A percentile compares a stretch with the other conserved stretches of the same genome.
Evolutionary conservation across 2,797 vertebrate genomes (phyloP).

Genomic region (Poecilia gillii): DNA sequence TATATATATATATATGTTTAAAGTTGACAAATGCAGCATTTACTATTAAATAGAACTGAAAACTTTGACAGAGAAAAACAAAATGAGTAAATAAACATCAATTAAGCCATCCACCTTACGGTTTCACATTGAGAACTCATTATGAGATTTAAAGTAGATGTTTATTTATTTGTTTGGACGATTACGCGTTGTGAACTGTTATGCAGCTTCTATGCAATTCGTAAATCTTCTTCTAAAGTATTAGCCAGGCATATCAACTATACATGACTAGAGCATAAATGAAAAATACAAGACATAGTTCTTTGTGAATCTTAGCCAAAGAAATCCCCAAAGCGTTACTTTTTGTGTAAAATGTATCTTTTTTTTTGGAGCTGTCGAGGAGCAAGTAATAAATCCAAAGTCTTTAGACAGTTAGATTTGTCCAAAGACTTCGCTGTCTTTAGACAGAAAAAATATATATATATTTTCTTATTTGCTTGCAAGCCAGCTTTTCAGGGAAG

Average conservation of each 20-base stretch:
- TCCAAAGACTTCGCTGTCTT: conserved; percentile 7
- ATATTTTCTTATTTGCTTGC: conserved; percentile 18
- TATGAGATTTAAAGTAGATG: conserved; percentile 3
- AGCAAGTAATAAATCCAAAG: conserved; percentile 35
- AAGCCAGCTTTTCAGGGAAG: conserved; percentile 51
- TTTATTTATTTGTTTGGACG: conserved; percentile 7
- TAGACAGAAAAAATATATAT: conserved; percentile 36
- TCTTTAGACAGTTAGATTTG: conserved; percentile 46
- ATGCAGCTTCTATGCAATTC: conserved; percentile 22
- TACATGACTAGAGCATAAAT: conserved; percentile 54
- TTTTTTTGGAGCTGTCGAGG: conserved; percentile 39
- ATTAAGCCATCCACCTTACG: background rate
- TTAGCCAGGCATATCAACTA: conserved; percentile 62
- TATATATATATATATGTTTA: conserved; percentile 12
- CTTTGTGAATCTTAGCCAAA: conserved; percentile 49
- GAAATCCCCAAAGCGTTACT: conserved; percentile 7
- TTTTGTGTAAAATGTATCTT: background rate
- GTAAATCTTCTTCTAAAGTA: conserved; percentile 45
- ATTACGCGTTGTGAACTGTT: conserved; percentile 20
- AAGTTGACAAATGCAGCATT: conserved; percentile 11
- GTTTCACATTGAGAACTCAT: conserved; percentile 1
- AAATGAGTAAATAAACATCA: conserved; percentile 16
- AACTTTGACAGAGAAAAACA: conserved; percentile 49
- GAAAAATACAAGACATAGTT: conserved; percentile 67
- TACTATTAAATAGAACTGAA: conserved; percentile 61